Evolutionary conservation across 2,888 invertebrate species (phyloP).

Genomic region (Drosophila borealis): DNA sequence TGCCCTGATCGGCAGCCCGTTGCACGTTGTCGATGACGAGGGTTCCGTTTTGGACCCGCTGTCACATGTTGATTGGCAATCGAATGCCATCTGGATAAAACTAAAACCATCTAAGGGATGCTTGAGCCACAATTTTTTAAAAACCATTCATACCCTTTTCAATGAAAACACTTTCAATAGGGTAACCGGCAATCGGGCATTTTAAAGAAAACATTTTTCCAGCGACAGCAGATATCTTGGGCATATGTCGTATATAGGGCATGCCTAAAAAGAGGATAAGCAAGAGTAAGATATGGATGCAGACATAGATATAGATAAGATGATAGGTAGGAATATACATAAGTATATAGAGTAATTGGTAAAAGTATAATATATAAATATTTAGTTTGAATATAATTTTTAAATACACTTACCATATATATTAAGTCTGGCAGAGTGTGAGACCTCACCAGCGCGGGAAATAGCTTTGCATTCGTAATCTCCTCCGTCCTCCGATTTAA

Average conservation of each 20-base stretch:
- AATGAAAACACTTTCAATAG: slow-evolving; percentile 94
- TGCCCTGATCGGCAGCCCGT: slow-evolving; percentile 93
- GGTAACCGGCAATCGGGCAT: slow-evolving; percentile 96
- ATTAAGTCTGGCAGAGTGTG: slow-evolving; percentile 94
- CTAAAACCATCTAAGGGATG: not conserved
- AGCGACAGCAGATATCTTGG: slow-evolving; percentile 93
- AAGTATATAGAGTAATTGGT: too few relatives aligned
- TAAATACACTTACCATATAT: slow-evolving; percentile 88
- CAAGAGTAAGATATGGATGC: not conserved
- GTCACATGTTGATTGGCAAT: slow-evolving; percentile 93
- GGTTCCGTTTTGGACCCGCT: slow-evolving; percentile 94
- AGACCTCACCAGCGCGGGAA: slow-evolving; percentile 91
- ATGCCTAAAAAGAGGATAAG: slow-evolving; percentile 87
- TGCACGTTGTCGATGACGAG: slow-evolving; percentile 93
- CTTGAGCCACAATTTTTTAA: too few relatives aligned
- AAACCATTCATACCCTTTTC: slow-evolving; percentile 89
- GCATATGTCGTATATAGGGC: slow-evolving; percentile 93
- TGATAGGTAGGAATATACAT: not conserved
- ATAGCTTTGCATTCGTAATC: slow-evolving; percentile 94
- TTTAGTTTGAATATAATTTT: not conserved
- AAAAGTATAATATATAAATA: not conserved
- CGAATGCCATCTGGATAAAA: slow-evolving; percentile 89
- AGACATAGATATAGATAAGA: too few relatives aligned
- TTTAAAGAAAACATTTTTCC: slow-evolving; percentile 92
- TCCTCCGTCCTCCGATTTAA: slow-evolving; percentile 95